A percentile compares a stretch with the other conserved stretches of the same genome.
These are phyloP conservation scores for Rhinichthys osculus DNA, from an alignment of 2,797 vertebrate genomes.

Conservation along the genomic window DNA sequence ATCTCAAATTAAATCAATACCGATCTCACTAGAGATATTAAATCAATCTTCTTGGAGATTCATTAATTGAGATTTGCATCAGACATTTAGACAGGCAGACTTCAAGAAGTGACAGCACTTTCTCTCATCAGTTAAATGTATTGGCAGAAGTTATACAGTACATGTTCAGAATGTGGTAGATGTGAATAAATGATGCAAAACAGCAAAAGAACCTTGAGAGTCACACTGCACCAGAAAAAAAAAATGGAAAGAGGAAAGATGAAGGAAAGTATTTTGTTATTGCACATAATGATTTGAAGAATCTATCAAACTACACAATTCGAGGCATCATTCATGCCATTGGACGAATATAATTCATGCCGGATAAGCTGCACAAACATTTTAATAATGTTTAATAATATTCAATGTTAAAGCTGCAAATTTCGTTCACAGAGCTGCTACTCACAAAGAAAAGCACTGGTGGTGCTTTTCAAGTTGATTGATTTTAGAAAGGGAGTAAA, in stretches of 20 bases:
- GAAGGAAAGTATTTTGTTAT: neutral
- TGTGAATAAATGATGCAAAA: slow-evolving; percentile 27
- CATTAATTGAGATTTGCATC: slow-evolving; percentile 17
- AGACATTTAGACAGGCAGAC: slow-evolving; percentile 21
- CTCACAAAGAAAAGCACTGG: neutral
- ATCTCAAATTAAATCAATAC: slow-evolving; percentile 13
- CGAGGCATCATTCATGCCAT: too few relatives aligned
- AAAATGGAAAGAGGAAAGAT: neutral
- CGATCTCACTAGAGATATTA: neutral
- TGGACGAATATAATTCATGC: too few relatives aligned
- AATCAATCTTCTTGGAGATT: slow-evolving; percentile 2
- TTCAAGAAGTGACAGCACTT: slow-evolving; percentile 9
- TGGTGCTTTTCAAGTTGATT: neutral
- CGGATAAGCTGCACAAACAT: too few relatives aligned
- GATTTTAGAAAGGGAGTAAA: neutral
- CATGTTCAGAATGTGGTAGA: slow-evolving; percentile 10
- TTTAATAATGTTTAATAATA: too few relatives aligned
- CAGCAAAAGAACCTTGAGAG: neutral
- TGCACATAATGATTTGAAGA: neutral
- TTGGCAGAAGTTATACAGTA: slow-evolving; percentile 5
- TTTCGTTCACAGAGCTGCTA: neutral
- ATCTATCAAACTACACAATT: neutral
- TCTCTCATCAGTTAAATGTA: neutral
- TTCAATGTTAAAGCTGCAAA: too few relatives aligned
- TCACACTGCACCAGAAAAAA: neutral